phyloP scores from a whole-genome alignment of 2,888 invertebrate genomes.

The Scrobipalpa atriplicella region DNA sequence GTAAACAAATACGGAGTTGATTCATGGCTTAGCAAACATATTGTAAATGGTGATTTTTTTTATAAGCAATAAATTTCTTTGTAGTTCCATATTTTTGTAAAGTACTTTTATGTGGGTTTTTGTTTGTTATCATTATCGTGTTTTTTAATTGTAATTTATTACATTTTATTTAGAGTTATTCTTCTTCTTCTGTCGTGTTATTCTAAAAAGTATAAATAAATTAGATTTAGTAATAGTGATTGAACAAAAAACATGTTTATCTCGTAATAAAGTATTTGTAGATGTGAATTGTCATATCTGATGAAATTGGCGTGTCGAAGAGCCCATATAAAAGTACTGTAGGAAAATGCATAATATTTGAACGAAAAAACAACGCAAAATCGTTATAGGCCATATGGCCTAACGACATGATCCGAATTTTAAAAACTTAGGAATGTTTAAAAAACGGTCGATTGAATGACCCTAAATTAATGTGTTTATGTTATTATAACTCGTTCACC shows the following conservation, averaged over 20 bases:
- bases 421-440: not conserved
- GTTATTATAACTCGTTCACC: too few species aligned
- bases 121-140: too few species aligned
- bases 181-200: too few species aligned
- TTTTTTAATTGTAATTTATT: not conserved
- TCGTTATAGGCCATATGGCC: not conserved
- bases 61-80: not conserved
- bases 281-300: not conserved
- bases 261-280: not conserved
- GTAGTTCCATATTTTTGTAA: not conserved
- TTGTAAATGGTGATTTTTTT: not conserved
- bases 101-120: constrained; percentile 25
- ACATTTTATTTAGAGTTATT: not conserved
- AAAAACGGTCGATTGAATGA: not conserved
- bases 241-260: not conserved
- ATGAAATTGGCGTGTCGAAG: not conserved
- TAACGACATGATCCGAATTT: not conserved
- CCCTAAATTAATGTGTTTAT: not conserved
- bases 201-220: not conserved
- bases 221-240: not conserved
- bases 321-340: constrained; percentile 22
- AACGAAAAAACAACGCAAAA: constrained; percentile 25
- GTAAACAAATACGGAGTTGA: not conserved
- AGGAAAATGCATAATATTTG: constrained; percentile 27
- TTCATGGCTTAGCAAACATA: not conserved